Conservation (phyloP, 23 tunicate species). For the Clavelina lepadiformis region DNA sequence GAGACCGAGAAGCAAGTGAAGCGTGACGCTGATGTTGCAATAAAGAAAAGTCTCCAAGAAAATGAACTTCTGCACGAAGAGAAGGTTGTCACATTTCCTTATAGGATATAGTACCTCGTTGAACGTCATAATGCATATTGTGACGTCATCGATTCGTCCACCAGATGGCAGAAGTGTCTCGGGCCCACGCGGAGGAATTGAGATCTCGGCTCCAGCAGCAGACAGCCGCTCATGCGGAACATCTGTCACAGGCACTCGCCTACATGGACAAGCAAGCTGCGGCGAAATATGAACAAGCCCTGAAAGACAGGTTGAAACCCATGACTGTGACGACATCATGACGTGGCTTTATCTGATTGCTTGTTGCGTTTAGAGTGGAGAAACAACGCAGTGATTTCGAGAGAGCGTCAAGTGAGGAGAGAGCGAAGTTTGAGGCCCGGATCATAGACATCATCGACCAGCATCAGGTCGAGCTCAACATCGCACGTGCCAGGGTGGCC, state of each 20-base stretch:
- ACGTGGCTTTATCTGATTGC: not conserved
- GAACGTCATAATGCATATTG: not conserved
- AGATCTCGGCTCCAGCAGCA: constrained; percentile 60
- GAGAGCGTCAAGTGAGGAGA: constrained; percentile 14
- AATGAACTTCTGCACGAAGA: not conserved
- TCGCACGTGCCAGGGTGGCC: constrained; percentile 47
- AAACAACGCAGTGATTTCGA: constrained; percentile 15
- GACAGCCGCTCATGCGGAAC: constrained; percentile 79
- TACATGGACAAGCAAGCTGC: constrained; percentile 51
- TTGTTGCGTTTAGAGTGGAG: constrained; percentile 17
- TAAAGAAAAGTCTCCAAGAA: constrained; percentile 6
- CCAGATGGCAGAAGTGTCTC: constrained; percentile 25
- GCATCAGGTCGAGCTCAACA: constrained; percentile 35
- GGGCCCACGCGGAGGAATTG: constrained; percentile 52
- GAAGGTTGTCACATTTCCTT: not conserved
- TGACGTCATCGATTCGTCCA: not conserved
- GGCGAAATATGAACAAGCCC: constrained; percentile 31
- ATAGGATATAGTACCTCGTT: not conserved
- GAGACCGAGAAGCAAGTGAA: constrained; percentile 17
- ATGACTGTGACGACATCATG: not conserved
- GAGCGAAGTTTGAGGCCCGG: constrained; percentile 19
- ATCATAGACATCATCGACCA: constrained; percentile 18
- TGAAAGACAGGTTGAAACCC: constrained; percentile 11
- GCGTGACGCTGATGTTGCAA: not conserved
- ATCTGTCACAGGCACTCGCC: constrained; percentile 71